Evolutionary conservation across 2,888 invertebrate genomes (phyloP), one percentile per base, ranked within the genome.

Genomic region (Ptychoptera contaminata): DNA sequence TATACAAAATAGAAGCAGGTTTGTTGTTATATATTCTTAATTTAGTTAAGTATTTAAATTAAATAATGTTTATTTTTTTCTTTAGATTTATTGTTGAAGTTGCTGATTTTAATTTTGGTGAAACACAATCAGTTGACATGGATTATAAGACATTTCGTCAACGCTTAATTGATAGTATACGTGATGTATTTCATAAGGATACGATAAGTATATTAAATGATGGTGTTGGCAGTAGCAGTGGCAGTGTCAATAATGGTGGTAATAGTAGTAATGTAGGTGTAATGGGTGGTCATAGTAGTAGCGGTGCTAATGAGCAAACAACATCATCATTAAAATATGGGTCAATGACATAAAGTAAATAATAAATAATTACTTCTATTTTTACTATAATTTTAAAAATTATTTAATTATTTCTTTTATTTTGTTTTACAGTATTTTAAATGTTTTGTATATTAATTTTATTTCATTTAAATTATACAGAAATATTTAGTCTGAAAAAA

Each of bases 101-200:
- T 11, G 90, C 91, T 0, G 84, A 91, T 62, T 91, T 91, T 57
- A 86, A 91, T 62, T 91, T 91, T 59, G 86, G 87, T 0, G 82
- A 81, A 55, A 64, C 65, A 1, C 75, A 77, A 57, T 77, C 75
- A 52, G 75, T 79, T 12, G 84, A 87, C 52, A 72, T 85, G 66
- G 87, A 88, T 56, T 90, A 87, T 60, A 88, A 86, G 67, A 86
- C 88, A 14, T 90, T 91, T 60, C 72, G 72, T 42, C 87, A 88
- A 58, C 73, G 90, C 37, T 71, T 91, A 1, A 69, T 79, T 35
- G 88, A 88, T 52, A 84, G 87, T 37, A 73, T 90, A 56, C 65
- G 72, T 48, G 74, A 76, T 54, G 73, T 75, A 23, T 69, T 79
- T 7, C 23, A 23, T 5, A 23, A 23, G 23, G 23, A 23, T 23